phyloP scores from a whole-genome alignment of 2,113 vertebrate genomes.

The Hemiprocne comata region DNA sequence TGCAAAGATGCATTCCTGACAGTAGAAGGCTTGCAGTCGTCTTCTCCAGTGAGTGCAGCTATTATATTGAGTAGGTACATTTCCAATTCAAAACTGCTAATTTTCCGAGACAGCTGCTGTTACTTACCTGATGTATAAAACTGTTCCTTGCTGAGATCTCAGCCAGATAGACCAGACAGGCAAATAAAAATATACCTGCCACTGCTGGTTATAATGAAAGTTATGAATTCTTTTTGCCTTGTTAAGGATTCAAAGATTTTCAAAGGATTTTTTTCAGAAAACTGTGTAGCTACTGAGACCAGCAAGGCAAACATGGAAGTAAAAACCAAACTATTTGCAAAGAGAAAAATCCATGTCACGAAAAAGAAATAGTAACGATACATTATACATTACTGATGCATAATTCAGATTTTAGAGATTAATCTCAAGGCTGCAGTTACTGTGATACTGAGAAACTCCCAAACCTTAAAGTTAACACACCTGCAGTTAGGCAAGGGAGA shows the following conservation, averaged over 20 bases:
- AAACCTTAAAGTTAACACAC: neutral
- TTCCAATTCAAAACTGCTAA: neutral
- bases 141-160: neutral
- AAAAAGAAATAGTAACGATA: neutral
- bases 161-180: neutral
- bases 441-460: neutral
- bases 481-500: neutral
- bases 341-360: neutral
- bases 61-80: neutral
- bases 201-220: neutral
- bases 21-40: neutral
- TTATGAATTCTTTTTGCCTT: neutral
- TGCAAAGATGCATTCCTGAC: neutral
- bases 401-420: slow-evolving; percentile 21
- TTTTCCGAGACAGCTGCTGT: neutral
- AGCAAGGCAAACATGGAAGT: neutral
- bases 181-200: neutral
- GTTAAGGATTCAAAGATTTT: slow-evolving; percentile 6
- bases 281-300: neutral
- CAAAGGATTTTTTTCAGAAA: slow-evolving; percentile 13
- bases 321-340: slow-evolving; percentile 12
- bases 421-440: neutral
- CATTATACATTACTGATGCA: slow-evolving; percentile 5
- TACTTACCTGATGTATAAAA: neutral
- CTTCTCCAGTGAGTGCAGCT: neutral